Conservation (phyloP, 2,888 invertebrate genomes). For the Oxyteleia sp. region DNA sequence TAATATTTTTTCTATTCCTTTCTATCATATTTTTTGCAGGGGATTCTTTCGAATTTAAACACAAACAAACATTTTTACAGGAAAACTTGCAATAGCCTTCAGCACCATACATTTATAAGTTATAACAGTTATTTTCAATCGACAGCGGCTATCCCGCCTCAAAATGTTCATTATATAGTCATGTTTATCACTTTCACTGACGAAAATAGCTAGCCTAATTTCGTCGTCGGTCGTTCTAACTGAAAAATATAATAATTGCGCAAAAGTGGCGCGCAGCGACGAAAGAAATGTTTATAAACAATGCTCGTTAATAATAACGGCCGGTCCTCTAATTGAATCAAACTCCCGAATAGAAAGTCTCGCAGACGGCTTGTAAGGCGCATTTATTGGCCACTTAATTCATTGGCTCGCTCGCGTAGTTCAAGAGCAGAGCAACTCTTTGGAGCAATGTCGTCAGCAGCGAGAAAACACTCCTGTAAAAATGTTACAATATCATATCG, state of each 20-base stretch:
- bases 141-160: neutral
- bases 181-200: conserved; percentile 34
- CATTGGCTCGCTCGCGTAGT: conserved; percentile 13
- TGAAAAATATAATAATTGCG: conserved; percentile 11
- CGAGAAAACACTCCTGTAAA: too few species aligned
- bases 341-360: conserved; percentile 5
- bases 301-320: neutral
- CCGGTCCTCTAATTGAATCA: conserved; percentile 2
- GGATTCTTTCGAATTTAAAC: too few species aligned
- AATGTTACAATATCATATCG: too few species aligned
- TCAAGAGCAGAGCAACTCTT: conserved; percentile 17
- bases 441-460: too few species aligned
- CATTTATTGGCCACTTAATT: conserved; percentile 29
- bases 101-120: neutral
- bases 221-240: neutral
- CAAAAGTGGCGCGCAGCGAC: neutral
- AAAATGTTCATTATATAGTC: neutral
- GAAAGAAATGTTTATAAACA: conserved; percentile 13
- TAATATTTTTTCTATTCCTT: too few species aligned
- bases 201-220: conserved; percentile 28
- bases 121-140: conserved; percentile 2
- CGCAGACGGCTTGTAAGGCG: conserved; percentile 1
- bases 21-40: too few species aligned
- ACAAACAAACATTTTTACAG: too few species aligned
- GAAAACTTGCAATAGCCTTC: too few species aligned